Base-by-base conservation (phyloP, 1,140 invertebrate species). In the Battus philenor region DNA sequence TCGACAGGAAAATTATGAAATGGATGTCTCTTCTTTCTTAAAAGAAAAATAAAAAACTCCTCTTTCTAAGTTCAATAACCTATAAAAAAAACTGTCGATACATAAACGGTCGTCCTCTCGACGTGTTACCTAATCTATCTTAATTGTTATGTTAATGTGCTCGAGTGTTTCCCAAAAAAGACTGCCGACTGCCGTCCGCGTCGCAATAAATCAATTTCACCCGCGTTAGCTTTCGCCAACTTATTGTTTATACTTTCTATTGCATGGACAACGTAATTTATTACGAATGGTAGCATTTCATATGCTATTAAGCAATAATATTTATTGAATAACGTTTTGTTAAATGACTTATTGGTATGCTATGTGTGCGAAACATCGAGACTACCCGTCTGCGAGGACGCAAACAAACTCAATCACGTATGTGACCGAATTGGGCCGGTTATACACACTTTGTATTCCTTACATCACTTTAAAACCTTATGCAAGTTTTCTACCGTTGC, bases 211-310 rank as follows among this genome's bases (percentile, higher is more conserved):
- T 84, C 80, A 84, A 84, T 82, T 82, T 84, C 80, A 70, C 80
- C 57, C 49, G 51, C 63, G 64, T 66, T 69, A 70, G 68, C 78
- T 84, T 84, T 84, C 80, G 75, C 76, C 51, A 59, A 71, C 52
- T 75, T 80, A 84, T 82, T 84, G 76, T 84, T 84, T 82, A 74
- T 75, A 82, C 78, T 84, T 82, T 84, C 80, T 84, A 82, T 69
- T 67, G 54, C 59, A 62, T 58, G 32, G 51, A 51, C 61, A 51
- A 30, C 51, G n/a, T n/a, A 55, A 52, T 52, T 61, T 68, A 70
- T 71, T 71, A 67, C 64, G 59, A 74, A 73, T 70, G 58, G 63
- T 66, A 68, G 62, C 62, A 68, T 71, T 74, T 72, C 59, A 67
- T 57, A 53, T 57, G 56, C 68, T 69, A 63, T 59, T 74, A 51